phyloP scores from a whole-genome alignment of 2,888 invertebrate genomes.

The Neoaliturus tenellus region DNA sequence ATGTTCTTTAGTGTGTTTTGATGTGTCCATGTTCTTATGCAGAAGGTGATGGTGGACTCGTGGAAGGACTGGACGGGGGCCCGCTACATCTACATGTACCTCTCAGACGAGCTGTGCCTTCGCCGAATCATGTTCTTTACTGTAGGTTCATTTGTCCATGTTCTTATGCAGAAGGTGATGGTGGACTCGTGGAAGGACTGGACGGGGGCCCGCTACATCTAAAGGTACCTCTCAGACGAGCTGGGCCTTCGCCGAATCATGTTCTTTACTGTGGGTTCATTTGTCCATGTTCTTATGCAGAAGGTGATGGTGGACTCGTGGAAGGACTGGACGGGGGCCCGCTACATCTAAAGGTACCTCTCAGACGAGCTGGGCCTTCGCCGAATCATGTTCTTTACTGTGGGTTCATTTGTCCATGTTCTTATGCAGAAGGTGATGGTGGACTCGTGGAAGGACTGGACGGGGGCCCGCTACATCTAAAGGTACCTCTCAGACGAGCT shows the following conservation, averaged over 20 bases:
- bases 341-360: slow-evolving; percentile 72
- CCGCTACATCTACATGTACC: slow-evolving; percentile 71
- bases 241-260: slow-evolving; percentile 71
- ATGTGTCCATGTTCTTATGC: background rate
- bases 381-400: slow-evolving; percentile 70
- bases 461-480: slow-evolving; percentile 72
- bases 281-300: background rate
- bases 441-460: slow-evolving; percentile 73
- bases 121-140: slow-evolving; percentile 70
- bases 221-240: slow-evolving; percentile 71
- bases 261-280: slow-evolving; percentile 70
- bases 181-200: slow-evolving; percentile 73
- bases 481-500: slow-evolving; percentile 72
- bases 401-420: background rate
- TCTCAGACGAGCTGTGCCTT: slow-evolving; percentile 71
- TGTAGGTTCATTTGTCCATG: background rate
- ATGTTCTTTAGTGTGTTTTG: slow-evolving; percentile 66
- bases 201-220: slow-evolving; percentile 72
- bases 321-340: slow-evolving; percentile 73
- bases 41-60: slow-evolving; percentile 70
- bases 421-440: slow-evolving; percentile 68
- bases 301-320: slow-evolving; percentile 71
- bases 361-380: slow-evolving; percentile 71
- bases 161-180: slow-evolving; percentile 67
- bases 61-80: slow-evolving; percentile 74